Evolutionary conservation across 2,888 invertebrate genomes (phyloP), one percentile per base, ranked within the genome.

Genomic region (Andricus curvator): DNA sequence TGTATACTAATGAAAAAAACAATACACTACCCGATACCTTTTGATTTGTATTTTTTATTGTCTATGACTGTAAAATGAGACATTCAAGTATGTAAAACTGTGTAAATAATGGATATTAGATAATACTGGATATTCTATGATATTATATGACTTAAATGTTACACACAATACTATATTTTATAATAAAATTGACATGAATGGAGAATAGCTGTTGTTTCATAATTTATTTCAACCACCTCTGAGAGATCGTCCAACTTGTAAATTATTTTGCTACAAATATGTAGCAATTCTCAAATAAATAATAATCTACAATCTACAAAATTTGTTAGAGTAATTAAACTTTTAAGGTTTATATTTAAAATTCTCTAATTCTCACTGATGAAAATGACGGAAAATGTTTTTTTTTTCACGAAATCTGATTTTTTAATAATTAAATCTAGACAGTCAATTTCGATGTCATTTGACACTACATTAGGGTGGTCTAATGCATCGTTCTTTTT

Each of bases 161-260:
- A 83, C 74, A 83, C 70, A 85, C 87, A 89, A 89, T 89, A 88
- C 82, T 89, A 89, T 89, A 89, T 89, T 89, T 89, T 89, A 89
- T 89, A 89, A 89, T 89, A 89, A 89, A 89, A 89, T 81, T 81
- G 51, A 33, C 6, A 15, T 74, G 51, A 74, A 33, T 74, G 51
- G 29, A 74, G 29, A 33, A 33, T 56, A 8, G 33, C 4, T 29
- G 4, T 2, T 70, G 48, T 51, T 51, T 56, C 4, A 11, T 74
- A 4, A 51, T 56, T 33, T 20, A 56, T 51, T n/a, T 48, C 15
- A 51, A 29, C 15, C 29, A 25, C 15, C 29, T 68, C 48, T 25
- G 8, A 6, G 17, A 68, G 13, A 37, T 9, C 8, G 37, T 37
- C 8, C 6, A 6, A 6, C 8, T 6, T 33, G 8, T 33, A 33